Percentiles rank a stretch among this genome's conserved stretches.
phyloP scores from a whole-genome alignment of 2,888 invertebrate genomes.

The Platycheirus albimanus region DNA sequence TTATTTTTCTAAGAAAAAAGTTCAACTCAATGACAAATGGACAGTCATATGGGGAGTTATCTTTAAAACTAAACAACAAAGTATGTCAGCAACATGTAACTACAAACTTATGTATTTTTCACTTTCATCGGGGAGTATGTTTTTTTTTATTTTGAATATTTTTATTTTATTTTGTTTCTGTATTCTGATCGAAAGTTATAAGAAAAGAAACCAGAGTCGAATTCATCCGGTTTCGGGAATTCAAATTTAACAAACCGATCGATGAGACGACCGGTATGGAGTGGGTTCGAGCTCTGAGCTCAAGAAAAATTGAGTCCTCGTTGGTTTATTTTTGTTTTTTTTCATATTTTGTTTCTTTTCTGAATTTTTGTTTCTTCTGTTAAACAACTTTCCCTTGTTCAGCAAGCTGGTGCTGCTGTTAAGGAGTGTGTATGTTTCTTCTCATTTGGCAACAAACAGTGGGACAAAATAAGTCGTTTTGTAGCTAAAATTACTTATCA shows the following conservation, averaged over 20 bases:
- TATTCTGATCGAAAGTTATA: constrained; percentile 55
- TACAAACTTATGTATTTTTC: constrained; percentile 43
- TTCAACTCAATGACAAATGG: constrained; percentile 35
- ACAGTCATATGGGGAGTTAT: constrained; percentile 28
- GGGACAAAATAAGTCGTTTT: background rate
- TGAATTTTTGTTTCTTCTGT: constrained; percentile 27
- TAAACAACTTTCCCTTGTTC: constrained; percentile 68
- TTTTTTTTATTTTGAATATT: background rate
- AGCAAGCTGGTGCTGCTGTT: constrained; percentile 25
- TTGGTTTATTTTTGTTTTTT: constrained; percentile 12
- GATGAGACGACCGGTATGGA: constrained; percentile 22
- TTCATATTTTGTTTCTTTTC: constrained; percentile 7
- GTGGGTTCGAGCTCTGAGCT: constrained; percentile 27
- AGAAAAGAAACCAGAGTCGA: constrained; percentile 51
- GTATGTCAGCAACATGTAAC: constrained; percentile 63
- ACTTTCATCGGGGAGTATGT: constrained; percentile 53
- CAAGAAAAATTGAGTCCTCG: constrained; percentile 47
- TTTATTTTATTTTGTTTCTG: background rate
- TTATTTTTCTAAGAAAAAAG: background rate
- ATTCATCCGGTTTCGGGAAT: constrained; percentile 65
- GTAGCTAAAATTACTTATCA: background rate
- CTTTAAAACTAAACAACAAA: constrained; percentile 17
- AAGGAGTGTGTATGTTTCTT: constrained; percentile 34
- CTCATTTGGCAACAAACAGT: constrained; percentile 25
- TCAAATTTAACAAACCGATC: constrained; percentile 48